Base-by-base conservation (phyloP, 2,888 invertebrate genomes). In the Altica lythri region DNA sequence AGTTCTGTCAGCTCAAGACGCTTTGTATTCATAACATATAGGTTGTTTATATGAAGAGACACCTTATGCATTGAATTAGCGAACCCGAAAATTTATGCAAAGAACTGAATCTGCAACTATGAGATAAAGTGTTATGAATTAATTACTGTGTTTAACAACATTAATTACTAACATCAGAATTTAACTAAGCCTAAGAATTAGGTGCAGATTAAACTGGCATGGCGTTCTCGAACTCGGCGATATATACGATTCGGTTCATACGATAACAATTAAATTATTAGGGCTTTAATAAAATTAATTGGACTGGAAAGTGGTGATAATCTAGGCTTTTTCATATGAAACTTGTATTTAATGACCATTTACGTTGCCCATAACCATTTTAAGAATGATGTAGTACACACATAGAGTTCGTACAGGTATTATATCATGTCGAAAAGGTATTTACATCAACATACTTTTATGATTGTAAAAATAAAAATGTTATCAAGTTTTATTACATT, bases 61-160 rank as follows among this genome's bases (percentile, higher is more conserved):
- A 18, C 19, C 19, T 38, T 19, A 38, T 38, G 38, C 38, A 38
- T 38, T 16, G 18, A 35, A 35, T 35, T 35, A 35, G 35, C 35
- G 35, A 12, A 35, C 35, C 16, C 19, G 38, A 38, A 38, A 38
- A 38, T 38, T 38, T 38, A 38, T 38, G 38, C 38, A 38, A 38
- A 38, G 38, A 38, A 38, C 38, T 38, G 14, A 38, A 38, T 19
- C 18, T 38, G 38, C 19, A 38, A 38, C 38, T 38, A 38, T 18
- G 38, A 38, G 38, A 38, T 38, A 38, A 38, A 38, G 38, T 19
- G 38, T 38, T 38, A 38, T 38, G 38, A 38, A 38, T 38, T 38
- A 38, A 38, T 38, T 38, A 38, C 35, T 14, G 19, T 38, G 38
- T 38, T 38, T 38, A 38, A 38, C 38, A 38, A 38, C 38, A 38